Conservation (phyloP, 2,113 vertebrate species). For the Megaleporinus macrocephalus region DNA sequence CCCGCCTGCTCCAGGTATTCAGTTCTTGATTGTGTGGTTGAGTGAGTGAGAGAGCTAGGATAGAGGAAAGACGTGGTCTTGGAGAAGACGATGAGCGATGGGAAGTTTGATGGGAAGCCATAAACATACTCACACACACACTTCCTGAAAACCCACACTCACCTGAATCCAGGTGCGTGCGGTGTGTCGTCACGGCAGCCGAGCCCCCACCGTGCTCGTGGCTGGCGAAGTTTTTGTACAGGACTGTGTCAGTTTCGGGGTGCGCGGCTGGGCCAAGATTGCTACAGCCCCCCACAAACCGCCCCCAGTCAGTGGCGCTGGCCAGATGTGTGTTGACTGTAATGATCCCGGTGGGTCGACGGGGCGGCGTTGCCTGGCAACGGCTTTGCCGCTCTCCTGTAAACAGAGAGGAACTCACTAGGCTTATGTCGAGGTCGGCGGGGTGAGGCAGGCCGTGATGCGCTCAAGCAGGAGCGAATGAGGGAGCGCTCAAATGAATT, state of each 20-base stretch:
- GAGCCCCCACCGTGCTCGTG: slow-evolving; percentile 31
- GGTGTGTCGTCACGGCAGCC: neutral
- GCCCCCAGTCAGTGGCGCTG: slow-evolving; percentile 54
- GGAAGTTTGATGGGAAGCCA: no score
- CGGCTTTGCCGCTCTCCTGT: slow-evolving; percentile 69
- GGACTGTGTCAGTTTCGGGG: slow-evolving; percentile 40
- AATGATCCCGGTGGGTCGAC: slow-evolving; percentile 73
- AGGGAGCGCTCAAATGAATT: slow-evolving; percentile 46
- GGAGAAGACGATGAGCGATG: no score
- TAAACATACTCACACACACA: neutral
- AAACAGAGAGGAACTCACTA: slow-evolving; percentile 69
- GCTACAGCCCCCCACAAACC: slow-evolving; percentile 11
- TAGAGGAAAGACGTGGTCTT: no score
- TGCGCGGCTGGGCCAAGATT: slow-evolving; percentile 23
- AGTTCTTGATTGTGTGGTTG: no score
- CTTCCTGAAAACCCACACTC: neutral
- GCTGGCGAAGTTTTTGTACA: neutral
- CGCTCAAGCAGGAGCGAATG: slow-evolving; percentile 34
- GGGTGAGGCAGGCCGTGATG: slow-evolving; percentile 65
- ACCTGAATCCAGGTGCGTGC: neutral
- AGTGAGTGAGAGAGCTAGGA: no score
- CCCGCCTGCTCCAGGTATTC: no score
- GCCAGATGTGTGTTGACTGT: slow-evolving; percentile 75
- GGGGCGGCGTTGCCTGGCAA: slow-evolving; percentile 75
- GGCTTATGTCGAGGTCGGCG: slow-evolving; percentile 66